Conservation (phyloP, 2,797 vertebrate species). For the Paramormyrops hopkinsi region DNA sequence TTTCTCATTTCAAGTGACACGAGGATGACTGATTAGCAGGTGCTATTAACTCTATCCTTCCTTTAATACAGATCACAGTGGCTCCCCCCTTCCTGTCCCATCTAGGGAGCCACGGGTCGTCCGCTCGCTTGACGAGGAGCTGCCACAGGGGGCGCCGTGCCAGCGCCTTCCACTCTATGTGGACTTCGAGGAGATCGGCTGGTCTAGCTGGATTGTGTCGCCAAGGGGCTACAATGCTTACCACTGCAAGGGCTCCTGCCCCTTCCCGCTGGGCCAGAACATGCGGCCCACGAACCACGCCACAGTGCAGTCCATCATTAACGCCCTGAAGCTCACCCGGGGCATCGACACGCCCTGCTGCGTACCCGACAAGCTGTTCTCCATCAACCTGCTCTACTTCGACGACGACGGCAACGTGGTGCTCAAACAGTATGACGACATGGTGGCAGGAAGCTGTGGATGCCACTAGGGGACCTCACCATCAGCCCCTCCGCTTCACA, state of each 20-base stretch:
- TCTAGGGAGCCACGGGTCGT: slow-evolving; percentile 44
- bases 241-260: slow-evolving; percentile 67
- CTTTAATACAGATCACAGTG: neutral
- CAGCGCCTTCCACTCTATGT: slow-evolving; percentile 67
- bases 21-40: neutral
- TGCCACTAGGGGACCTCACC: slow-evolving; percentile 56
- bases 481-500: neutral
- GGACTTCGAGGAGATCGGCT: slow-evolving; percentile 67
- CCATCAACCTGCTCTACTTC: slow-evolving; percentile 77
- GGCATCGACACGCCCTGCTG: slow-evolving; percentile 70
- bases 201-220: slow-evolving; percentile 70
- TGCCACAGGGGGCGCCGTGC: slow-evolving; percentile 48
- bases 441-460: slow-evolving; percentile 78
- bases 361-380: slow-evolving; percentile 73
- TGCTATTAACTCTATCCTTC: neutral
- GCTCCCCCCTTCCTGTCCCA: slow-evolving; percentile 38
- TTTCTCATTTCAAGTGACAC: neutral
- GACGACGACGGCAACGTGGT: slow-evolving; percentile 78
- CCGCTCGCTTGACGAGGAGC: slow-evolving; percentile 61
- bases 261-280: slow-evolving; percentile 73
- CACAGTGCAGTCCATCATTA: slow-evolving; percentile 75
- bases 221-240: slow-evolving; percentile 66
- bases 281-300: slow-evolving; percentile 73
- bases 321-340: slow-evolving; percentile 69
- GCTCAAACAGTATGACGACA: slow-evolving; percentile 76